phyloP scores from a whole-genome alignment of 2,113 vertebrate genomes.

The Turdus rufiventris region DNA sequence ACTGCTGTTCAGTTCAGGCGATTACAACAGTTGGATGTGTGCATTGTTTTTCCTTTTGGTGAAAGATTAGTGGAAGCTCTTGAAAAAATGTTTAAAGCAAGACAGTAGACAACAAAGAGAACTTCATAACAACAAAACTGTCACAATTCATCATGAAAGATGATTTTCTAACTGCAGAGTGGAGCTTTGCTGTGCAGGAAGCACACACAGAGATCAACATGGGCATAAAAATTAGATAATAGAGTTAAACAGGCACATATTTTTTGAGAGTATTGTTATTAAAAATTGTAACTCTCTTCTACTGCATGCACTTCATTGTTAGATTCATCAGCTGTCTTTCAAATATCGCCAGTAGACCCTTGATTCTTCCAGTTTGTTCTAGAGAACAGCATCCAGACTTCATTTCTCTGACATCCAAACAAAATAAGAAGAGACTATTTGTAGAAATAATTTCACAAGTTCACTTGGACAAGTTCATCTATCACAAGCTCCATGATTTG shows the following conservation, averaged over 20 bases:
- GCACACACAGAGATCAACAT: background rate
- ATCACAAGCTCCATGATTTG: background rate
- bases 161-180: background rate
- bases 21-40: background rate
- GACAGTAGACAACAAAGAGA: background rate
- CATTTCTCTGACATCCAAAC: background rate
- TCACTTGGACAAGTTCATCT: background rate
- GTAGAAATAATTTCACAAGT: background rate
- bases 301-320: background rate
- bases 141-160: background rate
- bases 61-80: background rate
- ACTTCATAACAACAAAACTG: background rate
- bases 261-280: background rate
- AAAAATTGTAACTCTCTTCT: background rate
- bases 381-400: background rate
- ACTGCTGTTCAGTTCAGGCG: background rate
- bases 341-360: background rate
- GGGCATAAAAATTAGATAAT: background rate
- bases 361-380: background rate
- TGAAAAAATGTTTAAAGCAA: background rate
- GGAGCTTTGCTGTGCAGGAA: background rate
- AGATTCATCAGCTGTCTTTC: background rate
- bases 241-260: background rate
- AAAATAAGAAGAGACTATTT: background rate
- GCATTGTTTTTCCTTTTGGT: background rate